Base-by-base conservation (phyloP, 2,888 invertebrate genomes). In the Villa cingulata region DNA sequence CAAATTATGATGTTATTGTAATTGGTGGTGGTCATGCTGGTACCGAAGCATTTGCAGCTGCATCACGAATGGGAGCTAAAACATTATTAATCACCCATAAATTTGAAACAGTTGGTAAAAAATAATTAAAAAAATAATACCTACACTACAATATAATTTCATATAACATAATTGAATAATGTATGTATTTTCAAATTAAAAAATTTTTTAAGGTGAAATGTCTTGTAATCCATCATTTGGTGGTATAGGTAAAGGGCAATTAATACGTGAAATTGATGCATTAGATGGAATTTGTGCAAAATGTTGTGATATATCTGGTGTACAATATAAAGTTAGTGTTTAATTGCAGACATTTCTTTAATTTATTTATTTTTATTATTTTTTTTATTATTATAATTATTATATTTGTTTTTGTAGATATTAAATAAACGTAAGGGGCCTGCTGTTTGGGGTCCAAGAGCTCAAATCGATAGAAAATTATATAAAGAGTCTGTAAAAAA, bases 181-280 rank as follows among this genome's bases (percentile, higher is more conserved):
- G 23, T 6, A 23, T 6, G n/a, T n/a, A 23, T 23, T 23, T 23
- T 23, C 23, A 23, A 15, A 15, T n/a, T n/a, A n/a, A n/a, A n/a
- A n/a, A n/a, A n/a, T 49, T 43, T 18, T 61, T 67, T 51, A 53
- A 84, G 84, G 87, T 27, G 89, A 87, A 70, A 92, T 92, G 91
- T 88, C 89, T 0, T 91, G 92, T 61, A 92, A 92, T 70, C 91
- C 92, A 18, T 86, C 89, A 0, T 92, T 92, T 70, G 91, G 91
- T 23, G 91, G 91, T 9, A 86, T 92, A 55, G 91, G 90, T 1
- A 92, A 92, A 68, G 90, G 89, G 0, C 87, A 91, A 64, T 70
- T 90, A 44, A 83, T 90, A 77, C 75, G 79, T 56, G 91, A 91
- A 72, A 71, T 92, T 10, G 91, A 92, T 68, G 90, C 91, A 3